Evolutionary conservation across 2,797 vertebrate genomes (phyloP).

Genomic region (Pterois miles): DNA sequence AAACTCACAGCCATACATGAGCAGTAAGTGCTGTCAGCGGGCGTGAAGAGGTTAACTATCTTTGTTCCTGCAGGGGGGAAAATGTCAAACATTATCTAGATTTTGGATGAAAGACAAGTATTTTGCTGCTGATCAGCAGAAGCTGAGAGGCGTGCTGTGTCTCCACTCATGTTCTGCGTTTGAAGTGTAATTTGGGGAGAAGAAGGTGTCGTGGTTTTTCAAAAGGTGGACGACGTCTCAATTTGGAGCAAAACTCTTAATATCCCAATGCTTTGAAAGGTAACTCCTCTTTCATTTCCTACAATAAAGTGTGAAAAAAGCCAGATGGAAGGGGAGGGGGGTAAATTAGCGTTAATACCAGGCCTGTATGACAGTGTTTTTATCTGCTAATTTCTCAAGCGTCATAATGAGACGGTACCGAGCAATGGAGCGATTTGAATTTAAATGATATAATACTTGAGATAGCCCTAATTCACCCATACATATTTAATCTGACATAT

Average conservation of each 20-base stretch:
- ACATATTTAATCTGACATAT: slow-evolving; percentile 89
- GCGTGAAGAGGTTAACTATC: slow-evolving; percentile 10
- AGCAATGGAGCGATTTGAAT: slow-evolving; percentile 86
- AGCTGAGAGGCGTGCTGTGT: slow-evolving; percentile 28
- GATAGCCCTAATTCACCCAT: slow-evolving; percentile 85
- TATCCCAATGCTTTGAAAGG: slow-evolving; percentile 56
- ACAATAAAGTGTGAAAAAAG: slow-evolving; percentile 57
- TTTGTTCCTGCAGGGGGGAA: slow-evolving; percentile 7
- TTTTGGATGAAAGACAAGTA: slow-evolving; percentile 41
- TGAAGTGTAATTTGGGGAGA: slow-evolving; percentile 57
- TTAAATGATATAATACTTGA: slow-evolving; percentile 87
- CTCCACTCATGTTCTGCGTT: slow-evolving; percentile 40
- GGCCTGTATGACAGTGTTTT: slow-evolving; percentile 81
- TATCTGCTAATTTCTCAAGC: slow-evolving; percentile 84
- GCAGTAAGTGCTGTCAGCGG: not conserved
- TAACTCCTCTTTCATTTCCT: slow-evolving; percentile 57
- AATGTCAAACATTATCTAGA: slow-evolving; percentile 51
- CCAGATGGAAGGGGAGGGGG: slow-evolving; percentile 36
- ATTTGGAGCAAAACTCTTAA: slow-evolving; percentile 41
- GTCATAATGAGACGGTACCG: slow-evolving; percentile 81
- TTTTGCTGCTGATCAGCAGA: slow-evolving; percentile 31
- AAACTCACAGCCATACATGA: not conserved
- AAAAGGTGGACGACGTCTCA: slow-evolving; percentile 56
- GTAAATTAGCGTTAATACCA: slow-evolving; percentile 79
- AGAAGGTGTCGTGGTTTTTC: slow-evolving; percentile 48